Evolutionary conservation across 1,140 invertebrate genomes (phyloP), one percentile per base, ranked within the genome.

Genomic region (Linepithema humile): DNA sequence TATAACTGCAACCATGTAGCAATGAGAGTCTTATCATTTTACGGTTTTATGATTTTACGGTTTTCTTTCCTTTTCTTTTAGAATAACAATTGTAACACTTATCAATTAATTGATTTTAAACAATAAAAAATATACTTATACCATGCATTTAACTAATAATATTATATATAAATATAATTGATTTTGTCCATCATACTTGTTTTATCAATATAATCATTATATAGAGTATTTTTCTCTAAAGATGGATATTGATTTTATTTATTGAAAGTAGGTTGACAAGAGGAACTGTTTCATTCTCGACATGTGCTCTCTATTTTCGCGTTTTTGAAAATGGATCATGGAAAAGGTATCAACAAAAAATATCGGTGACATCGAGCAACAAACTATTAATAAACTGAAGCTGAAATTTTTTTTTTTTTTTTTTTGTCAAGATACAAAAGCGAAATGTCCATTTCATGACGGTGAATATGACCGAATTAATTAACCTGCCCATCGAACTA

Each of bases 401-500:
- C 15, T 62, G 38, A 20, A 67, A 9, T 23, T n/a, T 62, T 45
- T 15, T 57, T 12, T 75, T 5, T 1, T 75, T 74, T 20, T 20
- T 38, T 75, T 60, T 15, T 7, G n/a, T n/a, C n/a, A n/a, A 74
- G 38, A 74, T 45, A 29, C 29, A 74, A 74, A 74, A 6, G 32
- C 32, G n/a, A 32, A 67, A 53, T 50, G 29, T 67, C 20, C n/a
- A 65, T 77, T 65, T 67, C 15, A 38, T 26, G 40, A 38, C 2
- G 20, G 3, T 29, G 6, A 35, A 43, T 45, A 70, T 6, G 38
- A 80, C 55, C 35, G 17, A 65, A 50, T 77, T 65, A 69, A 80
- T 69, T 69, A 67, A 78, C 9, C 12, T 29, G 60, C 20, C 32
- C 45, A 67, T n/a, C 35, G 23, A 38, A 40, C 5, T 65, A 48